These are phyloP conservation scores for Norana najaformis DNA, from an alignment of 2,888 invertebrate genomes.

Conservation along the genomic window DNA sequence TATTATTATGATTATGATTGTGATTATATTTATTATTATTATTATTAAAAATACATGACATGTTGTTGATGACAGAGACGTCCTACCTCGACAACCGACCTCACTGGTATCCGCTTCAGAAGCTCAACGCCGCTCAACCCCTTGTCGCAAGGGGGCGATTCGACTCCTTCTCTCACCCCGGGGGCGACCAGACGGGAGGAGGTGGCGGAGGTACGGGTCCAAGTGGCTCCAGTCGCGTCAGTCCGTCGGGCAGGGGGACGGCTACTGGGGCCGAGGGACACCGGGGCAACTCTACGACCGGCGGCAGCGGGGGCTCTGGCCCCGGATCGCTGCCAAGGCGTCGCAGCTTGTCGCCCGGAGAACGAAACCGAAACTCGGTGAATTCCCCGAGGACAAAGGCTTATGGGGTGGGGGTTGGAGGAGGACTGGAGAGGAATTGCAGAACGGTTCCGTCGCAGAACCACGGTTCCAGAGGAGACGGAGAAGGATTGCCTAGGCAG, in stretches of 20 bases:
- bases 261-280: not conserved
- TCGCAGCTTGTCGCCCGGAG: not conserved
- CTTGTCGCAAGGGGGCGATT: not conserved
- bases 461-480: not conserved
- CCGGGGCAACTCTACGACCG: not conserved
- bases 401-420: not conserved
- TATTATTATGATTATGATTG: too few species aligned
- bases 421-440: not conserved
- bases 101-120: constrained; percentile 65
- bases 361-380: not conserved
- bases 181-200: constrained; percentile 29
- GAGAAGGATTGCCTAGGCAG: constrained; percentile 2
- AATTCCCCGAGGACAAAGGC: not conserved
- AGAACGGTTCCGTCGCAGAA: not conserved
- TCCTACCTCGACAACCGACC: constrained; percentile 65
- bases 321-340: not conserved
- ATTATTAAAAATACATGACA: too few species aligned
- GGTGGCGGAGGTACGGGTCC: not conserved
- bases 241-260: not conserved
- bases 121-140: constrained; percentile 26
- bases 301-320: not conserved
- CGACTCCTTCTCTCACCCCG: constrained; percentile 34
- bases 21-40: too few species aligned
- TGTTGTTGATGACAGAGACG: constrained; percentile 31
- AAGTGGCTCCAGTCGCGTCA: not conserved